phyloP scores from a whole-genome alignment of 1,140 invertebrate genomes.

The Notospermus geniculatus region DNA sequence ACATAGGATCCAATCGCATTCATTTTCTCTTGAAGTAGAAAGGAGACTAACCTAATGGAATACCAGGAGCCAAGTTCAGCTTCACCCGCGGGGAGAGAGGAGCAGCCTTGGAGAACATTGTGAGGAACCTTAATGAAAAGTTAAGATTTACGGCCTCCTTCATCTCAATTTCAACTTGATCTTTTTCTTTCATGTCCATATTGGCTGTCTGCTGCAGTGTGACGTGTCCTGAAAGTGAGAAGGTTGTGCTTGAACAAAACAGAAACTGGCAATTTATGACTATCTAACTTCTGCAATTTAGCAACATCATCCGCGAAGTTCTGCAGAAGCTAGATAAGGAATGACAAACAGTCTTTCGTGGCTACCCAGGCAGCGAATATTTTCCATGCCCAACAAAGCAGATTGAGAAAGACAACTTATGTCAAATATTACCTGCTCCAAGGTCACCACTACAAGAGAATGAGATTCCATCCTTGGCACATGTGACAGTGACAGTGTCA shows the following conservation, averaged over 20 bases:
- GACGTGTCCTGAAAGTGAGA: constrained; percentile 76
- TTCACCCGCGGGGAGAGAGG: constrained; percentile 78
- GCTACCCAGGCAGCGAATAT: not conserved
- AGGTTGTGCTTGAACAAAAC: too few species aligned
- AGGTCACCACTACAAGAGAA: constrained; percentile 96
- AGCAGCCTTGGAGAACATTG: constrained; percentile 95
- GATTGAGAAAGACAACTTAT: too few species aligned
- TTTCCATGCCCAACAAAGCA: not conserved
- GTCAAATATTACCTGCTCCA: constrained; percentile 68
- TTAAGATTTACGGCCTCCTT: constrained; percentile 92
- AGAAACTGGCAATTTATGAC: too few species aligned
- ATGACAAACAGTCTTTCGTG: too few species aligned
- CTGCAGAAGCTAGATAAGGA: too few species aligned
- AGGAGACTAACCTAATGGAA: constrained; percentile 69
- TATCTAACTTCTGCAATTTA: too few species aligned
- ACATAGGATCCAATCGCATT: too few species aligned
- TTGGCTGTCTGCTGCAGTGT: constrained; percentile 91
- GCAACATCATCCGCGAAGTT: too few species aligned
- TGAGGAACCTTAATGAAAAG: constrained; percentile 74
- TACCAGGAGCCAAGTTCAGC: constrained; percentile 91
- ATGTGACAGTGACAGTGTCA: constrained; percentile 92
- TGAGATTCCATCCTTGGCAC: constrained; percentile 92
- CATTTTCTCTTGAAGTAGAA: too few species aligned
- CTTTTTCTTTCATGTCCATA: constrained; percentile 86
- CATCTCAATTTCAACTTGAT: constrained; percentile 95